A percentile compares a stretch with the other conserved stretches of the same genome.
These are phyloP conservation scores for Acanthurus leucopareius DNA, from an alignment of 2,797 vertebrate species.

Conservation along the genomic window DNA sequence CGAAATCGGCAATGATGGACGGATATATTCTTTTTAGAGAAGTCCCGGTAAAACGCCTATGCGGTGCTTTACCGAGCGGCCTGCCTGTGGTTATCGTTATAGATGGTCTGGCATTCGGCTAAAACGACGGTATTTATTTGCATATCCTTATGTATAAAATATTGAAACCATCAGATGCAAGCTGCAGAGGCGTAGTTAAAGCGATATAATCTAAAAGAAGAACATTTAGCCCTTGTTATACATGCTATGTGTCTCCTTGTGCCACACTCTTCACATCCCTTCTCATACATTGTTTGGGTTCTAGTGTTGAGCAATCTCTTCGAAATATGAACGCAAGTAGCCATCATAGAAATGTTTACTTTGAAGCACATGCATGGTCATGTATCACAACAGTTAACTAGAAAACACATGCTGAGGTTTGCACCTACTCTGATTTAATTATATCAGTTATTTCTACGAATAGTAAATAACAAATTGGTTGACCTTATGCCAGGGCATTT, in stretches of 20 bases:
- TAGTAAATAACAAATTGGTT: too few species aligned
- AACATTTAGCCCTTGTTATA: not conserved
- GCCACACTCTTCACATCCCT: not conserved
- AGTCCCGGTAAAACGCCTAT: slow-evolving; percentile 44
- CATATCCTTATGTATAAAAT: not conserved
- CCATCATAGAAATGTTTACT: not conserved
- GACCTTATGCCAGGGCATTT: too few species aligned
- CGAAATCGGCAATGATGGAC: not conserved
- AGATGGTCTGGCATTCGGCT: slow-evolving; percentile 8
- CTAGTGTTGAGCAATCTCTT: not conserved
- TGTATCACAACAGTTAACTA: not conserved
- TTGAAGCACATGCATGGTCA: not conserved
- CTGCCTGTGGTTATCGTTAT: slow-evolving; percentile 8
- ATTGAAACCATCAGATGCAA: not conserved
- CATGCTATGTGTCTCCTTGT: not conserved
- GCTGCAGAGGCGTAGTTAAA: too few species aligned
- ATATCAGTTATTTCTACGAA: too few species aligned
- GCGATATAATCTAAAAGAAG: not conserved
- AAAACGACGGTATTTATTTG: not conserved
- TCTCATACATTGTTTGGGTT: slow-evolving; percentile 10
- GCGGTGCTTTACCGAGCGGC: slow-evolving; percentile 49
- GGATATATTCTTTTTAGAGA: not conserved
- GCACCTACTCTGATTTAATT: not conserved
- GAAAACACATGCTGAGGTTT: not conserved
- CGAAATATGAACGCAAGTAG: not conserved